Percentiles rank a stretch among this genome's conserved stretches.
These are phyloP conservation scores for Drosophila navojoa DNA, from an alignment of 1,140 invertebrate genomes.

Conservation along the genomic window DNA sequence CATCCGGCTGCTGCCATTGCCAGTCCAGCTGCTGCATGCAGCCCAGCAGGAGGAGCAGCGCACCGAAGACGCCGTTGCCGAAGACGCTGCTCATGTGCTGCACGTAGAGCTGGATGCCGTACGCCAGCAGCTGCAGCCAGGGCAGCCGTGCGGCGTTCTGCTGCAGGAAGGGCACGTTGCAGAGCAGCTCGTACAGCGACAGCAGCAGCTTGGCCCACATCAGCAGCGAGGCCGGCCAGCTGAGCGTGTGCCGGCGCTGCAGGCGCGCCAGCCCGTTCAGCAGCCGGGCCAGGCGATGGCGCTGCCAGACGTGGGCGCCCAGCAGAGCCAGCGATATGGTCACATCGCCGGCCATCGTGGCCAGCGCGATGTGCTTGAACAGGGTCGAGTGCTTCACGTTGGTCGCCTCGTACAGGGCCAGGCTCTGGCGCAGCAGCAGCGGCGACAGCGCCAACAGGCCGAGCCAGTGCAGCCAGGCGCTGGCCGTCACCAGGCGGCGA, in stretches of 20 bases:
- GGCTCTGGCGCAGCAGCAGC: conserved; percentile 49
- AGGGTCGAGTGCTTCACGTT: conserved; percentile 58
- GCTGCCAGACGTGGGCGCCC: conserved; percentile 47
- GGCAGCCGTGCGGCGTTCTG: conserved; percentile 47
- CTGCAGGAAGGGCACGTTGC: conserved; percentile 63
- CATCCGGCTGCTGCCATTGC: conserved; percentile 16
- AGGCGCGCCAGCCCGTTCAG: conserved; percentile 33
- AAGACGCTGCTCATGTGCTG: conserved; percentile 70
- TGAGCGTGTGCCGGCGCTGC: conserved; percentile 18
- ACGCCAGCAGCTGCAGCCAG: conserved; percentile 56
- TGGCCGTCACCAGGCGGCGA: conserved; percentile 31
- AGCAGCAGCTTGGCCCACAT: conserved; percentile 63
- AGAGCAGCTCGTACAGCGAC: conserved; percentile 66
- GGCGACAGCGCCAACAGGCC: conserved; percentile 45
- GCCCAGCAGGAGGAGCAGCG: conserved; percentile 52
- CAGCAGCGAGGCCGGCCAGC: conserved; percentile 36
- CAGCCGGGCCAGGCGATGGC: conserved; percentile 34
- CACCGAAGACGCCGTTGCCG: conserved; percentile 61
- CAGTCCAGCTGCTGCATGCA: conserved; percentile 35
- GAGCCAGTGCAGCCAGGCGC: conserved; percentile 35
- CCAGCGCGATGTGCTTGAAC: conserved; percentile 58
- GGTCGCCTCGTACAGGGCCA: conserved; percentile 59
- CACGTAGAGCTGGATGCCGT: conserved; percentile 61
- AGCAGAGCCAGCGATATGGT: conserved; percentile 52
- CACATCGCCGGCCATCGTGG: conserved; percentile 58